Evolutionary conservation across 2,888 invertebrate species (phyloP).

Genomic region (Rapana venosa): DNA sequence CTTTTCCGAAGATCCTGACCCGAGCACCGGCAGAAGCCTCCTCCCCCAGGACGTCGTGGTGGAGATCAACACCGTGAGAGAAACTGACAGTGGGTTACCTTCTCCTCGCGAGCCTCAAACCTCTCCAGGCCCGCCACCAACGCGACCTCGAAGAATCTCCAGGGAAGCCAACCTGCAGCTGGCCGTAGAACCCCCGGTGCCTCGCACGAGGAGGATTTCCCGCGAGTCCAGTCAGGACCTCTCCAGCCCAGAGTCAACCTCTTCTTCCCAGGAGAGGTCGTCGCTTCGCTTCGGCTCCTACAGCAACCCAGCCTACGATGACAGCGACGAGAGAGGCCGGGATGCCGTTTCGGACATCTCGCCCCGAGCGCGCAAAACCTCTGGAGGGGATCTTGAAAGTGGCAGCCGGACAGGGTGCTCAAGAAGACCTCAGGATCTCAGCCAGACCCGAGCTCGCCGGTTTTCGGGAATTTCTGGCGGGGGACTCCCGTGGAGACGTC

Average conservation of each 20-base stretch:
- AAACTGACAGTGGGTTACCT: background rate
- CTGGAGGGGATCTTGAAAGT: slow-evolving; percentile 22
- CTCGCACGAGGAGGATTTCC: slow-evolving; percentile 16
- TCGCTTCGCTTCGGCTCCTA: background rate
- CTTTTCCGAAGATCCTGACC: background rate
- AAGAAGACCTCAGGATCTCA: slow-evolving; percentile 2
- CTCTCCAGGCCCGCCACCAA: background rate
- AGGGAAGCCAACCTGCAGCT: background rate
- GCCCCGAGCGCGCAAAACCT: background rate
- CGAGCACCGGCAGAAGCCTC: too few species aligned
- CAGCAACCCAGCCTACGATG: background rate
- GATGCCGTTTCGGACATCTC: background rate
- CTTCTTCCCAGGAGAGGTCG: background rate
- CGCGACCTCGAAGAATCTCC: slow-evolving; percentile 18
- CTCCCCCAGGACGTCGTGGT: slow-evolving; percentile 14
- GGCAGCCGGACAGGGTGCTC: background rate
- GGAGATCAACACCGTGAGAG: background rate
- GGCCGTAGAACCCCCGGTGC: background rate
- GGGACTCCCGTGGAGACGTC: slow-evolving; percentile 24
- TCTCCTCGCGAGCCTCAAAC: background rate
- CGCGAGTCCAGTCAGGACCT: background rate
- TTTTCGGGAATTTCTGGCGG: slow-evolving; percentile 22
- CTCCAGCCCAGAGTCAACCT: background rate
- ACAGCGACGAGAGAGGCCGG: background rate
- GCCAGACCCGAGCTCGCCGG: background rate